phyloP scores from a whole-genome alignment of 2,797 vertebrate genomes.

The Vireo griseus region DNA sequence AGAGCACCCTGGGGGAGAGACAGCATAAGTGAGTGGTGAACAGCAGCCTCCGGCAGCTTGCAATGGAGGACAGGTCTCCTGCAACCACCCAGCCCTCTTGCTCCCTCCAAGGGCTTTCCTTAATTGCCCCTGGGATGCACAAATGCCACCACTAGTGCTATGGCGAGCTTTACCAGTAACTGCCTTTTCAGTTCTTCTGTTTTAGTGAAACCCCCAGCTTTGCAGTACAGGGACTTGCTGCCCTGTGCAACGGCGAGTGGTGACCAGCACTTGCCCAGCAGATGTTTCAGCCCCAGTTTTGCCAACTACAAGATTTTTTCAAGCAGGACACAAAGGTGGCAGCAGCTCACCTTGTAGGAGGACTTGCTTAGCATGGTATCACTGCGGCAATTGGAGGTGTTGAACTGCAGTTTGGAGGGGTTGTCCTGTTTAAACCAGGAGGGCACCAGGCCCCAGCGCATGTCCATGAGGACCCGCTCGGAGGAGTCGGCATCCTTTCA shows the following conservation, averaged over 20 bases:
- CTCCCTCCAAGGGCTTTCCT: not conserved
- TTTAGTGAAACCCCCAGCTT: not conserved
- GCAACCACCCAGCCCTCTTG: rapidly evolving
- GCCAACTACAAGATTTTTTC: not conserved
- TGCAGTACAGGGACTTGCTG: not conserved
- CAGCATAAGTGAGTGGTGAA: not conserved
- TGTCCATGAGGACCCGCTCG: constrained; percentile 84
- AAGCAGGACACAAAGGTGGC: not conserved
- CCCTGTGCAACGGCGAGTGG: not conserved
- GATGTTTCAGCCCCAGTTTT: not conserved
- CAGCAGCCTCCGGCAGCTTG: not conserved
- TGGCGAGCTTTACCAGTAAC: not conserved
- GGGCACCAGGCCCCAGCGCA: constrained; percentile 95
- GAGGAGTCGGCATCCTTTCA: constrained; percentile 83
- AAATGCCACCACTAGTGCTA: not conserved
- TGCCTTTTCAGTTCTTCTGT: not conserved
- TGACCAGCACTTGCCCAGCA: not conserved
- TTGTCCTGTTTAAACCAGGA: constrained; percentile 88
- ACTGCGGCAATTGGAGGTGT: constrained; percentile 91
- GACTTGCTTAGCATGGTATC: constrained; percentile 89
- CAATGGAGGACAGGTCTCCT: not conserved
- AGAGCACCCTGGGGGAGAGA: constrained; percentile 80
- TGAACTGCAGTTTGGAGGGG: constrained; percentile 89
- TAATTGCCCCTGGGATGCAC: not conserved
- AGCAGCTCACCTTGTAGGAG: constrained; percentile 85